Base-by-base conservation (phyloP, 2,888 invertebrate genomes). In the Chalcosyrphus nemorum region DNA sequence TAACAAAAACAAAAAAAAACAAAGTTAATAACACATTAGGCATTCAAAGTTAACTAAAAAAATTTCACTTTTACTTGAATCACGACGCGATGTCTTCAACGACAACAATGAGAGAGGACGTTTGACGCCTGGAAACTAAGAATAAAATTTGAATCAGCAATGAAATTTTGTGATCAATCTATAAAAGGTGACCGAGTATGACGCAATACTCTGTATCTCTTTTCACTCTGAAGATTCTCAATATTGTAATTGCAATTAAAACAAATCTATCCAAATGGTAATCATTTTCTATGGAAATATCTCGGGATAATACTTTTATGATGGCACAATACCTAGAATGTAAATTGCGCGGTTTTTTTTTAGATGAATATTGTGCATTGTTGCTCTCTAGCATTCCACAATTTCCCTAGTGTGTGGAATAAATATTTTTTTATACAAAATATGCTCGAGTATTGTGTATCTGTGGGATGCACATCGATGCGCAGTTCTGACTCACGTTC, bases 401-500 rank as follows among this genome's bases (percentile, higher is more conserved):
- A 47, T 71, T 24, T 50, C 50, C 41, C 38, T 59, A 59, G 7
- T 29, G 35, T 41, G 38, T 41, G 50, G 5, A 5, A 50, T 72
- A 17, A 7, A 43, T 19, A 61, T 72, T 72, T 11, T n/a, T n/a
- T n/a, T n/a, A n/a, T n/a, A n/a, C n/a, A n/a, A n/a, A n/a, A n/a
- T n/a, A n/a, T n/a, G 19, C 50, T 38, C 38, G 38, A 72, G 29
- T 4, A 21, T 21, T 61, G 17, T 24, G 47, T 41, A 32, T 35
- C 15, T 50, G 47, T 72, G 63, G 54, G 82, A 78, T 82, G 78
- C 78, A 68, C 72, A 68, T 38, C 74, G 80, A 65, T 75, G 80
- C 56, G 70, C 74, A 72, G 21, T 57, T 74, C 72, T 84, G 78
- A 78, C 63, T 84, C 72, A 35, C 72, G n/a, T n/a, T 38, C 38